Conservation (phyloP, 1,140 invertebrate genomes). For the Helicoverpa armigera region DNA sequence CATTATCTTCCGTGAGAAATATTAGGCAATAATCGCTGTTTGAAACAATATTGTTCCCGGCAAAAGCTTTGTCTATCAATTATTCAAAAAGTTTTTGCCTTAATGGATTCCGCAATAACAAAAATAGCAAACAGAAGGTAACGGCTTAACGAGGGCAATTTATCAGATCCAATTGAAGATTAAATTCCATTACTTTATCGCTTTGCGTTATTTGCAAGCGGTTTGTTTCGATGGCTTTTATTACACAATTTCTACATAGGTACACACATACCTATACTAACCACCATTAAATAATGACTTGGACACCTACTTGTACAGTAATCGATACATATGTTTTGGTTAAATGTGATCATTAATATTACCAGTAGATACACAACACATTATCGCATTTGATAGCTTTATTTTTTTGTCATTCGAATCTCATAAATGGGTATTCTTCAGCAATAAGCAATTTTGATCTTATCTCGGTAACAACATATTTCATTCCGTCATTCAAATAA, state of each 20-base stretch:
- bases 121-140: constrained; percentile 43
- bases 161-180: constrained; percentile 47
- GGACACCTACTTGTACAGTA: background rate
- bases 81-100: constrained; percentile 29
- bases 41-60: background rate
- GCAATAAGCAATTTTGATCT: too few species aligned
- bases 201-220: constrained; percentile 35
- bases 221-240: constrained; percentile 28
- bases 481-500: too few species aligned
- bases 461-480: too few species aligned
- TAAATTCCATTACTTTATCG: constrained; percentile 39
- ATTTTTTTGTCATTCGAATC: background rate
- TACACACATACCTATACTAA: background rate
- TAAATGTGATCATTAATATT: too few species aligned
- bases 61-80: constrained; percentile 23
- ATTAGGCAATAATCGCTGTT: background rate
- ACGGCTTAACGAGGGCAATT: constrained; percentile 49
- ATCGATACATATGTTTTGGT: too few species aligned
- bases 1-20: background rate
- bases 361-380: background rate
- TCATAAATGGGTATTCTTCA: too few species aligned
- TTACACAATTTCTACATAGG: background rate
- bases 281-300: background rate
- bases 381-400: background rate
- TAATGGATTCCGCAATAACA: constrained; percentile 32